phyloP scores from a whole-genome alignment of 2,888 invertebrate genomes.

The Caenorhabditis uteleia region DNA sequence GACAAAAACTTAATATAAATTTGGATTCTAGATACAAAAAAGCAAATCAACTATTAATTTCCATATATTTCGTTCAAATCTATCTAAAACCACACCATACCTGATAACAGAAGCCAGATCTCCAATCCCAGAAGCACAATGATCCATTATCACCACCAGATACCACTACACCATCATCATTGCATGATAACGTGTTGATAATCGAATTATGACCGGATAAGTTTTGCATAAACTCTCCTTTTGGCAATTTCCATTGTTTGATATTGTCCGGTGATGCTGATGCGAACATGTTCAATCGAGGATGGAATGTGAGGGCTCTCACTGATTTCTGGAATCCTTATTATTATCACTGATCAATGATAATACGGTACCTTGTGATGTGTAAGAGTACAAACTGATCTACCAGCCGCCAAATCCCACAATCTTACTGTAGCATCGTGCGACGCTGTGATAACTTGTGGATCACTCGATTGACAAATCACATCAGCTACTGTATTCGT shows the following conservation, averaged over 20 bases:
- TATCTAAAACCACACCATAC: neutral
- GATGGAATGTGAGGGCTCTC: slow-evolving; percentile 75
- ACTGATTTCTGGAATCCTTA: slow-evolving; percentile 75
- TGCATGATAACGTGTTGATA: slow-evolving; percentile 92
- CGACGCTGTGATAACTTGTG: slow-evolving; percentile 77
- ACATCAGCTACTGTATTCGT: slow-evolving; percentile 96
- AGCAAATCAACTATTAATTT: neutral
- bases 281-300: slow-evolving; percentile 84
- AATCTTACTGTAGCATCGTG: slow-evolving; percentile 95
- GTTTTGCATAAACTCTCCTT: slow-evolving; percentile 87
- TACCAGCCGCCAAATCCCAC: slow-evolving; percentile 97
- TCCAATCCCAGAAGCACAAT: slow-evolving; percentile 97
- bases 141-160: slow-evolving; percentile 98
- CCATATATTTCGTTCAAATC: too few species aligned
- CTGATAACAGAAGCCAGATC: slow-evolving; percentile 98
- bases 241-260: slow-evolving; percentile 98
- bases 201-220: slow-evolving; percentile 92
- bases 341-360: neutral
- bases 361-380: slow-evolving; percentile 81
- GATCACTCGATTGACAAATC: slow-evolving; percentile 88
- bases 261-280: slow-evolving; percentile 98
- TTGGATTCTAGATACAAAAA: neutral
- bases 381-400: slow-evolving; percentile 89
- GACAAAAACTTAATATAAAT: neutral
- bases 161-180: slow-evolving; percentile 91